Evolutionary conservation across 2,888 invertebrate genomes (phyloP).

Genomic region (Harpalus rubripes): DNA sequence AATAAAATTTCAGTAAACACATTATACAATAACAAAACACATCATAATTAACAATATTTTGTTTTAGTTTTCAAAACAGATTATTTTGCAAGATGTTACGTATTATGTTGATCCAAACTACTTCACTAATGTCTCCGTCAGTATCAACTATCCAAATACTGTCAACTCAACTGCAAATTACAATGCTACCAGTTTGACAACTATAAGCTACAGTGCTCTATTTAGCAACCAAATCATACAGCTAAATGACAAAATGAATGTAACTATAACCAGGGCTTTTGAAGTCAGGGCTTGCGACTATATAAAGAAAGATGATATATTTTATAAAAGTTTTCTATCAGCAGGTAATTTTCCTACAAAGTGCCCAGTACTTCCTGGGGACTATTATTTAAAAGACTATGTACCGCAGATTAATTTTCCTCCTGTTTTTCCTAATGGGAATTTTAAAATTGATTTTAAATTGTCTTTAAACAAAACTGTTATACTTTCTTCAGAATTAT

Average conservation of each 20-base stretch:
- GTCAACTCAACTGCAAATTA: background rate
- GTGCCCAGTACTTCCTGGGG: background rate
- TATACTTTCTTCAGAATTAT: background rate
- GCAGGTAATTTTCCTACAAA: background rate
- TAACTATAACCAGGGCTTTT: background rate
- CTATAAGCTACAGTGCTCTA: background rate
- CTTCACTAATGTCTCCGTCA: background rate
- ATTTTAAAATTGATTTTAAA: slow-evolving; percentile 1
- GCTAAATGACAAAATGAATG: background rate
- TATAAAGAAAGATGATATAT: background rate
- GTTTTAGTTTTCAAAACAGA: background rate
- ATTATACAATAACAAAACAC: background rate
- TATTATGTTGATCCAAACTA: background rate
- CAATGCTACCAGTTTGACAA: background rate
- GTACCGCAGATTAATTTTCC: background rate
- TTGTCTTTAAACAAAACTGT: background rate
- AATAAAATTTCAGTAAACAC: background rate
- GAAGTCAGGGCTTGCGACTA: background rate
- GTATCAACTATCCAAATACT: background rate
- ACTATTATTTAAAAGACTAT: background rate
- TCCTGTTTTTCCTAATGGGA: background rate
- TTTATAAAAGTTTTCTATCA: background rate
- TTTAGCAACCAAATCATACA: background rate
- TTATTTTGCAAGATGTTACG: background rate
- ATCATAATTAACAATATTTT: background rate